Base-by-base conservation (phyloP, 30 jellyfish, hydroid and myxozoan genomes). In the Cassiopea xamachana region DNA sequence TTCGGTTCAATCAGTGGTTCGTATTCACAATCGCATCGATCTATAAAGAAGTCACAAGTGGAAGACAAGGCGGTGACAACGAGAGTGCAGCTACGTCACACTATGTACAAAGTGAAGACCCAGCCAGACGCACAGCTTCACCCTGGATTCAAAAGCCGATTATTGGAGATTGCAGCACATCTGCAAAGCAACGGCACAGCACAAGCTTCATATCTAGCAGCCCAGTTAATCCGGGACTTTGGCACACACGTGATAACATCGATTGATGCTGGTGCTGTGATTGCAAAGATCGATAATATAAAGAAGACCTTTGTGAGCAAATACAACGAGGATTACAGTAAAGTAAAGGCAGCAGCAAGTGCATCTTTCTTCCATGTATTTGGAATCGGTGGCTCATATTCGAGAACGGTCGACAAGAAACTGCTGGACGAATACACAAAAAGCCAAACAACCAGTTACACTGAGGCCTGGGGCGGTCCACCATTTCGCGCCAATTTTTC, bases 391-490 rank as follows among this genome's bases (percentile, higher is more conserved):
- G 94, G 89, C 45, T 77, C 92, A 12, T 64, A 80, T 84, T 58
- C 90, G 61, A 80, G 58, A 67, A 17, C 92, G 6, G 81, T 80
- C 73, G 68, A 60, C 73, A 73, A 77, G 60, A 79, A 78, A 18
- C 79, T 84, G 80, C 47, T 92, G 1, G 86, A 92, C 19, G 92
- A 80, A 74, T 92, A 84, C 77, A 55, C 75, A 1, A 90, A 90
- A 60, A 92, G 88, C 80, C 75, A 49, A 50, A 86, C 97, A 1
- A 60, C 27, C 81, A 84, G 94, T 43, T 72, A 85, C 80, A 92
- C 92, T 19, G 90, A 84, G 83, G 88, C 97, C 12, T 85, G 86
- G 91, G 97, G 97, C 2, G 97, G 97, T 39, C 95, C 94, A 5
- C 97, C 97, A 46, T 92, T 77, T 64, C 84, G 89, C 12, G 94